Evolutionary conservation across 1,140 invertebrate genomes (phyloP), one percentile per base, ranked within the genome.

Genomic region (Sipha flava): DNA sequence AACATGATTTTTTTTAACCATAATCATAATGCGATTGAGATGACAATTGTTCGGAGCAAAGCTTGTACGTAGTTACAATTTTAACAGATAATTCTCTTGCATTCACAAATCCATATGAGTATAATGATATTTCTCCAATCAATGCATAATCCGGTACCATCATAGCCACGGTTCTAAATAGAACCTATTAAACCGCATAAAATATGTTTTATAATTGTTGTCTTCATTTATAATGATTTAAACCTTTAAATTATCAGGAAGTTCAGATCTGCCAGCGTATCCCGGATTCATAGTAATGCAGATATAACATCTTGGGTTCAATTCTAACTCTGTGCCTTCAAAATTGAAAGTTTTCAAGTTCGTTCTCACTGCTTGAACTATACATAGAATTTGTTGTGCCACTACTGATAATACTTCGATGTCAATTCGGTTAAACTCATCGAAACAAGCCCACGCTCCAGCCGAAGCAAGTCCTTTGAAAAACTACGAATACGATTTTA

Each of bases 211-310:
- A 14, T 23, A 16, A 23, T 64, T 14, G 1, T n/a, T 23, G 3
- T 66, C 23, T 1, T 0, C 10, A 7, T 23, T 43, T 66, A 16
- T 18, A 23, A 23, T 14, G 6, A 3, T 66, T 29, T 16, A 18
- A 47, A 81, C 88, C 85, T 96, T 96, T 10, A 96, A 85, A 85
- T 97, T 97, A 83, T 97, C 95, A 0, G 95, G 95, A 49, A 97
- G 84, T 83, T 95, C 93, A 0, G 92, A 91, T 72, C 94, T 88
- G 31, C 94, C 95, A 7, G 94, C 94, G 84, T 97, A 97, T 57
- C 94, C 92, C 0, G 95, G 94, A 87, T 97, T 97, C 94, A 97
- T 96, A 0, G 95, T 97, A 80, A 97, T 97, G 83, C 94, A 96
- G 0, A 95, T 92, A 81, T 94, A 94, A 83, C 93, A 94, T 7